These are phyloP conservation scores for Coracias cyanogaster DNA, from an alignment of 2,797 vertebrate species.

Conservation along the genomic window DNA sequence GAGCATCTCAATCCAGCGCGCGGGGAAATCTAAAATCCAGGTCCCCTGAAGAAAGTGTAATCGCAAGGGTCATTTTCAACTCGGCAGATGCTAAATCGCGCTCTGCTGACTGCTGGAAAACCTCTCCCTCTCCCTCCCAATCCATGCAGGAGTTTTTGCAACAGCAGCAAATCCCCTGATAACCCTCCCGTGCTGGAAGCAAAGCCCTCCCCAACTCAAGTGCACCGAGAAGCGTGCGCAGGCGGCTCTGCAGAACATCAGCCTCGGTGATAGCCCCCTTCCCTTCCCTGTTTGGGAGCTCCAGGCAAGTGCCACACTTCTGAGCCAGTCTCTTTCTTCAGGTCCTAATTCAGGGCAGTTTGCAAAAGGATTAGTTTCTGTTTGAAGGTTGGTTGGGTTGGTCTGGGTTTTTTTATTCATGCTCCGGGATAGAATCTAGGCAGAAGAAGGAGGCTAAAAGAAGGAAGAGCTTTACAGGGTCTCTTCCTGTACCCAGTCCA, in stretches of 20 bases:
- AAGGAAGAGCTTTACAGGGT: not conserved
- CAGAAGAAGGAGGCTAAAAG: not conserved
- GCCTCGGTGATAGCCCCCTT: not conserved
- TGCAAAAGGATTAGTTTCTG: constrained; percentile 60
- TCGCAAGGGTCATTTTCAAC: constrained; percentile 61
- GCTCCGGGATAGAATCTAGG: not conserved
- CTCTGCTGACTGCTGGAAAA: constrained; percentile 72
- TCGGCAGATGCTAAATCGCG: constrained; percentile 64
- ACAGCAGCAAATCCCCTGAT: constrained; percentile 71
- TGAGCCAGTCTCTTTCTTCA: constrained; percentile 33
- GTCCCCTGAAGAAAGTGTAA: constrained; percentile 41
- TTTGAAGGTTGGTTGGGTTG: constrained; percentile 24
- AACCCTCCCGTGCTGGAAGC: constrained; percentile 65
- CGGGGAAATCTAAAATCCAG: not conserved
- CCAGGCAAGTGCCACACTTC: constrained; percentile 43
- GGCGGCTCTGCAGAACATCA: constrained; percentile 36
- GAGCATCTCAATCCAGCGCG: not conserved
- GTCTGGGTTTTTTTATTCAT: not conserved
- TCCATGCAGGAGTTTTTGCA: constrained; percentile 66
- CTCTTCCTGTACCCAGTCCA: not conserved
- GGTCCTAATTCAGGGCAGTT: constrained; percentile 36
- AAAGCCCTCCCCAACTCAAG: constrained; percentile 59
- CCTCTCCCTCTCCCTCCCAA: constrained; percentile 55
- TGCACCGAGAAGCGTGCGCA: constrained; percentile 19
- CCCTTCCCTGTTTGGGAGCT: constrained; percentile 15